Evolutionary conservation across 35 echinoderm and acorn worm species (phyloP).

Genomic region (Heliocidaris erythrogramma): DNA sequence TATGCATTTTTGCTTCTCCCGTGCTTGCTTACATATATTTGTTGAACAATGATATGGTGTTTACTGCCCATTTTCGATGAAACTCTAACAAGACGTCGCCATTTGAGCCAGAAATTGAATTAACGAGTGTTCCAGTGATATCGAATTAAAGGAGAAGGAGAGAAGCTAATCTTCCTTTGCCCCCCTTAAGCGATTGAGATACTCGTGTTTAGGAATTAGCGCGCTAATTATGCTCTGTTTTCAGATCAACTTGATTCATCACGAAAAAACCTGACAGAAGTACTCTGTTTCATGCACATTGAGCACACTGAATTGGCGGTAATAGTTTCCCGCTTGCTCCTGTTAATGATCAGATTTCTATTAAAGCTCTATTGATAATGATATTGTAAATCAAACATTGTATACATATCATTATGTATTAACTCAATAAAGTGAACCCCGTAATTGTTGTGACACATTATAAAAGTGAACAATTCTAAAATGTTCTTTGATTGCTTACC

Average conservation of each 20-base stretch:
- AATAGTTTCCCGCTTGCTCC: neutral
- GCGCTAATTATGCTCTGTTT: neutral
- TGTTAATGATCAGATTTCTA: neutral
- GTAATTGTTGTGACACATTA: neutral
- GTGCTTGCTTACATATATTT: slow-evolving; percentile 21
- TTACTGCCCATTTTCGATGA: neutral
- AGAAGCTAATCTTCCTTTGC: slow-evolving; percentile 3
- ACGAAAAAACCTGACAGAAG: neutral
- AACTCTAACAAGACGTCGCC: neutral
- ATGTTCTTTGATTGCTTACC: neutral
- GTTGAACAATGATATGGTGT: neutral
- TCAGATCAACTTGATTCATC: slow-evolving; percentile 18
- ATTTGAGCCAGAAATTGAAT: slow-evolving; percentile 3
- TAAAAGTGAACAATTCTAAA: neutral
- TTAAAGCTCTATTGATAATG: neutral
- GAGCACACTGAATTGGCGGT: neutral
- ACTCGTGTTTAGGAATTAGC: slow-evolving; percentile 24
- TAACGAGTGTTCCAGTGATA: neutral
- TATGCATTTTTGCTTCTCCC: neutral
- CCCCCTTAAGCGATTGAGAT: slow-evolving; percentile 19
- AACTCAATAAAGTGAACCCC: neutral
- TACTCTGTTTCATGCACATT: neutral
- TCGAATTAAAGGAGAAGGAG: slow-evolving; percentile 15
- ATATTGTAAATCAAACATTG: neutral
- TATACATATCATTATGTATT: neutral